Base-by-base conservation (phyloP, 2,113 vertebrate genomes). In the Phycodurus eques region DNA sequence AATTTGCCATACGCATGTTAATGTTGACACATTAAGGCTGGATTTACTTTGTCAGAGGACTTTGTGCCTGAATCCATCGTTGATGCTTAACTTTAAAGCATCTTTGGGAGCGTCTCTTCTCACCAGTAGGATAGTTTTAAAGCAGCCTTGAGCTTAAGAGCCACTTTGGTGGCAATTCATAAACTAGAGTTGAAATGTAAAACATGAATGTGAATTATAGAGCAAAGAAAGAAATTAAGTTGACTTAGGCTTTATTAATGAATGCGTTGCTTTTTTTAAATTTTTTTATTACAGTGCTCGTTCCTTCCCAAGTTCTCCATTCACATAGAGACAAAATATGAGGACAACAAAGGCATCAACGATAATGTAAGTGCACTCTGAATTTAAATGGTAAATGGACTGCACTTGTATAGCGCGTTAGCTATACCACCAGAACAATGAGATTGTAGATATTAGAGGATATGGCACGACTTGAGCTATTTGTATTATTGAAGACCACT, bases 271-370 rank as follows among this genome's bases (percentile, higher is more conserved):
- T 31, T 13, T 47, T 15, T 47, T 46, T 31, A n/a, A n/a, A n/a
- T n/a, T 71, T 67, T 72, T 19, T 54, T 11, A 22, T 68, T 67
- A 31, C 81, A 91, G 90, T 91, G 90, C 67, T 91, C 90, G 2
- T 91, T 91, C 77, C 80, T 91, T 74, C 90, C 90, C 77, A 91
- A 91, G 80, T 91, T 91, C 72, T 91, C 89, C 80, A 91, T 91
- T 78, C 90, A 91, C 82, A 91, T 91, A 90, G 90, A 90, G 85
- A 90, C 89, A 42, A 91, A 91, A 72, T 91, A 91, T 1, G 90
- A 91, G 74, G 90, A 91, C 87, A 91, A 91, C 87, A 91, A 91
- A 82, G 90, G 90, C 62, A 81, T 75, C 83, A 91, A 91, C 53
- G 82, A 90, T 78, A 88, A 91, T 42, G 90, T 91, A 73, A 89